These are phyloP conservation scores for Leuciscus waleckii DNA, from an alignment of 2,797 vertebrate genomes.

Conservation along the genomic window DNA sequence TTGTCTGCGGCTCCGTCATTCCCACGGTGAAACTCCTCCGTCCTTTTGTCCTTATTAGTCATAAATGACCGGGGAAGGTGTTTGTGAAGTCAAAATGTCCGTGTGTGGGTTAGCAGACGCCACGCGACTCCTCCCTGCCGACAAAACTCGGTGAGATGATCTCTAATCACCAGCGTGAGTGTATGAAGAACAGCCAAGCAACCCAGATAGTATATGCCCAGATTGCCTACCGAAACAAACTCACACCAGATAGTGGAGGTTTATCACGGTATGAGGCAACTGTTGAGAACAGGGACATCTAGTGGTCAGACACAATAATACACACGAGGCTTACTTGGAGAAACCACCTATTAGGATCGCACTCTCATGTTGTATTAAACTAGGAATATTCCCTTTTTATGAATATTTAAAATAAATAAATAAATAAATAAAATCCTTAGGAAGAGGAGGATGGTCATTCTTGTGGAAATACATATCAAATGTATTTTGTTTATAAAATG, in stretches of 20 bases:
- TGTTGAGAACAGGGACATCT: slow-evolving; percentile 29
- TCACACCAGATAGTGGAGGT: neutral
- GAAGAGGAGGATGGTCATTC: neutral
- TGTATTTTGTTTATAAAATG: neutral
- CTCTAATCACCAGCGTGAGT: neutral
- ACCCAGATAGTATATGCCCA: no score
- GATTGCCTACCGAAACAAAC: slow-evolving; percentile 17
- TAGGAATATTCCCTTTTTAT: neutral
- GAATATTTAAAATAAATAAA: neutral
- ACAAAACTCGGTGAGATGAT: slow-evolving; percentile 11
- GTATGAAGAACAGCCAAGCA: neutral
- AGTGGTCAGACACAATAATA: neutral
- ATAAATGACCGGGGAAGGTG: neutral
- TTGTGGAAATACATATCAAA: neutral
- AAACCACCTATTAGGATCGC: neutral
- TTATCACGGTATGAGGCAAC: neutral
- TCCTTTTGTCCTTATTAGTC: slow-evolving; percentile 40
- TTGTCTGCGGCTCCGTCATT: slow-evolving; percentile 35
- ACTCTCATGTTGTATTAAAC: neutral
- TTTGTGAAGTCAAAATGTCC: neutral
- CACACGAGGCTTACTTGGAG: neutral
- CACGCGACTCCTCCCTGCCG: slow-evolving; percentile 27
- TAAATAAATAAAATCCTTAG: neutral
- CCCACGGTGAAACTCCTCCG: slow-evolving; percentile 44
- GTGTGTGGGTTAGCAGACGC: slow-evolving; percentile 4